Evolutionary conservation across 2,797 vertebrate species (phyloP).

Genomic region (Pseudopleuronectes americanus): DNA sequence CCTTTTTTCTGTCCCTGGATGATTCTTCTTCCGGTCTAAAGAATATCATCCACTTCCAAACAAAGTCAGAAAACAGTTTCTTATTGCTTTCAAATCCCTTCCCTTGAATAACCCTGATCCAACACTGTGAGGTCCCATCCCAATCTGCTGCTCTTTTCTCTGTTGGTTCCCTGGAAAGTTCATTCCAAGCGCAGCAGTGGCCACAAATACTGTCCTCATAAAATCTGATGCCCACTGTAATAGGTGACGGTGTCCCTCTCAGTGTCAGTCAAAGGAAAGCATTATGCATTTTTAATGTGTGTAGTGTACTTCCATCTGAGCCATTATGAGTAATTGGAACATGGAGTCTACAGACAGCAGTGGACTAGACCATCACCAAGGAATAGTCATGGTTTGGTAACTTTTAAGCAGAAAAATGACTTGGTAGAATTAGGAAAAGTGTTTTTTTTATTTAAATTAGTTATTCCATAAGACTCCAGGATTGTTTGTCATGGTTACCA

Average conservation of each 20-base stretch:
- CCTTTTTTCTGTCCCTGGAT: conserved; percentile 14
- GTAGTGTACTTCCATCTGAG: too few relatives aligned
- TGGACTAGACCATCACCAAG: too few relatives aligned
- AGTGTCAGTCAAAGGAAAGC: conserved; percentile 6
- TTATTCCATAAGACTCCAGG: too few relatives aligned
- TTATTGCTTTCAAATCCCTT: conserved; percentile 38
- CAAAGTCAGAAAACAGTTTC: conserved; percentile 31
- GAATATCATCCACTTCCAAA: conserved; percentile 32
- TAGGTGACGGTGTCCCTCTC: conserved; percentile 16
- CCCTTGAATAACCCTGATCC: conserved; percentile 44
- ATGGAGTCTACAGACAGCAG: too few relatives aligned
- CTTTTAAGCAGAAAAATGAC: too few relatives aligned
- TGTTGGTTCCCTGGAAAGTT: conserved; percentile 38
- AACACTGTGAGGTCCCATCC: conserved; percentile 41
- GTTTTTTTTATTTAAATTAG: too few relatives aligned
- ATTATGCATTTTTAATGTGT: too few relatives aligned
- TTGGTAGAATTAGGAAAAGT: too few relatives aligned
- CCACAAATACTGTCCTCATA: conserved; percentile 35
- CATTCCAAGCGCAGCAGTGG: conserved; percentile 10
- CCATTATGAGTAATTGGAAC: too few relatives aligned
- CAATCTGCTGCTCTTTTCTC: conserved; percentile 33
- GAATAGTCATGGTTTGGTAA: too few relatives aligned
- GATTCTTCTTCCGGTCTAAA: conserved; percentile 23
- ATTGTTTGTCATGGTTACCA: too few relatives aligned
- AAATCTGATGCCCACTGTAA: conserved; percentile 27